Evolutionary conservation across 1,140 invertebrate species (phyloP).

Genomic region (Papilio polytes): DNA sequence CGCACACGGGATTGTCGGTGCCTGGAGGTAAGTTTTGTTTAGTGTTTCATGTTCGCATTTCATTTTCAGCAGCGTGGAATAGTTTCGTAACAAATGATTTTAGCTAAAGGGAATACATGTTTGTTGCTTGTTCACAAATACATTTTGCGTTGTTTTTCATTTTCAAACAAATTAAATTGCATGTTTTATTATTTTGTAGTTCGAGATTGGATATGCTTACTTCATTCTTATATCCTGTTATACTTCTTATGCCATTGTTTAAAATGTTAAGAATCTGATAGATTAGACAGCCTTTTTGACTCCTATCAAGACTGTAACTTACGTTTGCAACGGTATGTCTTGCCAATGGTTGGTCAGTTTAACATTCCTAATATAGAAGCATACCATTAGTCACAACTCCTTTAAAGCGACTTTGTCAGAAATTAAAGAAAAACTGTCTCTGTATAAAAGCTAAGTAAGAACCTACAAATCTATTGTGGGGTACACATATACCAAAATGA

Average conservation of each 20-base stretch:
- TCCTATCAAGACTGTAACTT: no score
- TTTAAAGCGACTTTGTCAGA: background rate
- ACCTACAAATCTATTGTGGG: background rate
- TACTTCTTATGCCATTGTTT: background rate
- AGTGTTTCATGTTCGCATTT: constrained; percentile 16
- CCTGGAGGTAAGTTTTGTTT: constrained; percentile 21
- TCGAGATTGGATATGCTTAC: background rate
- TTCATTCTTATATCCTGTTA: background rate
- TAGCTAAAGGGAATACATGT: background rate
- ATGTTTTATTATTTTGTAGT: background rate
- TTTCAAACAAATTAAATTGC: background rate
- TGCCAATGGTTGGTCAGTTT: no score
- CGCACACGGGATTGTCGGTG: background rate
- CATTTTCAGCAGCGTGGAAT: constrained; percentile 16
- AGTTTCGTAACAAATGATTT: constrained; percentile 12
- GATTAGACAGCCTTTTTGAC: background rate
- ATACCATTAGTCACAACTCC: background rate
- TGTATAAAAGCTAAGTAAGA: background rate
- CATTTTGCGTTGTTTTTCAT: background rate
- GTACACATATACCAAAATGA: constrained; percentile 5
- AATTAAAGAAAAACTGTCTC: background rate
- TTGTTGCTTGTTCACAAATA: background rate
- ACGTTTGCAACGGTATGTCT: no score
- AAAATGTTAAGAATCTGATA: background rate
- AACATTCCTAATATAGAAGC: background rate